phyloP scores from a whole-genome alignment of 1,140 invertebrate species.

The Oedothorax gibbosus region DNA sequence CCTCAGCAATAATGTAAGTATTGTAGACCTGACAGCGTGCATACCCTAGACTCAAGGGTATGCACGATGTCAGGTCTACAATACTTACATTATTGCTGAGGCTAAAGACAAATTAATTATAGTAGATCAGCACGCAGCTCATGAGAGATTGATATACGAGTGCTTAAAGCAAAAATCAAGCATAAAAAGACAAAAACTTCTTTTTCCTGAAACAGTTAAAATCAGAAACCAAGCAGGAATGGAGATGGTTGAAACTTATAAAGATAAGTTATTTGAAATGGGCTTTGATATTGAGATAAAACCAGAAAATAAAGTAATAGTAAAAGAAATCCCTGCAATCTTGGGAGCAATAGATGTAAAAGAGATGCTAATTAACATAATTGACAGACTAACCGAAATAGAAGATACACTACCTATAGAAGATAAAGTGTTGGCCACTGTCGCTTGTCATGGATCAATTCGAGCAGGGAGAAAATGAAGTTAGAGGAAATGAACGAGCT shows the following conservation, averaged over 20 bases:
- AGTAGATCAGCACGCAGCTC: neutral
- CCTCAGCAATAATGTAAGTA: too few species aligned
- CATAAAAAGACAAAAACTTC: neutral
- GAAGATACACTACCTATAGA: neutral
- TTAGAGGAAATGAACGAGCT: neutral
- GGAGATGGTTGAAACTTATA: neutral
- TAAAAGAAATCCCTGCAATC: slow-evolving; percentile 6
- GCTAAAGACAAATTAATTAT: neutral
- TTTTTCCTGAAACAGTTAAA: slow-evolving; percentile 1
- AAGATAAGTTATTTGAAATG: neutral
- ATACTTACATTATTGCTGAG: slow-evolving; percentile 1
- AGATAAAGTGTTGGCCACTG: neutral
- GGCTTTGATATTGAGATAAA: slow-evolving; percentile 3
- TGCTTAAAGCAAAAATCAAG: slow-evolving; percentile 1
- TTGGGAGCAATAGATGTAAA: slow-evolving; percentile 8
- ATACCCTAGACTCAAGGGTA: neutral
- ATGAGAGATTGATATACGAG: neutral
- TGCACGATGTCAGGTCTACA: slow-evolving; percentile 2
- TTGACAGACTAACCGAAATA: slow-evolving; percentile 4
- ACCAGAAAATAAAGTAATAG: slow-evolving; percentile 1
- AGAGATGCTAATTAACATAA: slow-evolving; percentile 6
- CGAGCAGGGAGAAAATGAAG: slow-evolving; percentile 2
- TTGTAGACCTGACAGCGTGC: too few species aligned
- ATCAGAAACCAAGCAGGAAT: neutral
- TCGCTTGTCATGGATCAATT: neutral